Conservation (phyloP, 2,797 vertebrate species). For the Tachyglossus aculeatus region DNA sequence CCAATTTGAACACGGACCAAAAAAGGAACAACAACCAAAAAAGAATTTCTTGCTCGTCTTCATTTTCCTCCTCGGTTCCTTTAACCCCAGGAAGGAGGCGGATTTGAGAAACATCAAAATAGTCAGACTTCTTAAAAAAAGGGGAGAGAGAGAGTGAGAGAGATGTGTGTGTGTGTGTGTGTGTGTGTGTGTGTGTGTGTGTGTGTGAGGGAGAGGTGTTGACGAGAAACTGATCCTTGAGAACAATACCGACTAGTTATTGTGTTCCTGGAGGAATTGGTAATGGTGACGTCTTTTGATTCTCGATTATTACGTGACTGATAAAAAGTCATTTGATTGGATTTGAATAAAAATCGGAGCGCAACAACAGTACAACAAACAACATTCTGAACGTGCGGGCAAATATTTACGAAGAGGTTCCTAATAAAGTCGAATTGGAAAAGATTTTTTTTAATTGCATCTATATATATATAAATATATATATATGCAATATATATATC, state of each 20-base stretch:
- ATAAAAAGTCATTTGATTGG: conserved; percentile 79
- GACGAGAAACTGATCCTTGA: conserved; percentile 85
- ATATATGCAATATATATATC: conserved; percentile 62
- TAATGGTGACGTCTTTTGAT: conserved; percentile 93
- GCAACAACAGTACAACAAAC: conserved; percentile 80
- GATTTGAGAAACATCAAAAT: conserved; percentile 66
- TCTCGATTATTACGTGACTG: conserved; percentile 89
- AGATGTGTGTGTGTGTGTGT: conserved; percentile 42
- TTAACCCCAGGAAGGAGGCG: conserved; percentile 45
- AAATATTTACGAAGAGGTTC: conserved; percentile 77
- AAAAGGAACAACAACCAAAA: too few relatives aligned
- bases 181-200: conserved; percentile 51
- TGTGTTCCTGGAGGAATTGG: conserved; percentile 88
- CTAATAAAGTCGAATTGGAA: conserved; percentile 68
- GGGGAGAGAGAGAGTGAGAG: background rate
- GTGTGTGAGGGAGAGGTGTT: conserved; percentile 73
- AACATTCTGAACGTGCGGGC: conserved; percentile 87
- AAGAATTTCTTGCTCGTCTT: conserved; percentile 9
- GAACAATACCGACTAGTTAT: conserved; percentile 88
- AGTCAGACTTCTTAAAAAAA: conserved; percentile 64
- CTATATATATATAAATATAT: conserved; percentile 56
- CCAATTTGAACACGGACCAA: background rate
- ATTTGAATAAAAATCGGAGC: conserved; percentile 90
- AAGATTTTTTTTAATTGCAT: conserved; percentile 77
- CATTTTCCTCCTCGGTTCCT: conserved; percentile 31